A percentile compares a stretch with the other conserved stretches of the same genome.
phyloP scores from a whole-genome alignment of 2,113 vertebrate species.

The Trogon melanurus region DNA sequence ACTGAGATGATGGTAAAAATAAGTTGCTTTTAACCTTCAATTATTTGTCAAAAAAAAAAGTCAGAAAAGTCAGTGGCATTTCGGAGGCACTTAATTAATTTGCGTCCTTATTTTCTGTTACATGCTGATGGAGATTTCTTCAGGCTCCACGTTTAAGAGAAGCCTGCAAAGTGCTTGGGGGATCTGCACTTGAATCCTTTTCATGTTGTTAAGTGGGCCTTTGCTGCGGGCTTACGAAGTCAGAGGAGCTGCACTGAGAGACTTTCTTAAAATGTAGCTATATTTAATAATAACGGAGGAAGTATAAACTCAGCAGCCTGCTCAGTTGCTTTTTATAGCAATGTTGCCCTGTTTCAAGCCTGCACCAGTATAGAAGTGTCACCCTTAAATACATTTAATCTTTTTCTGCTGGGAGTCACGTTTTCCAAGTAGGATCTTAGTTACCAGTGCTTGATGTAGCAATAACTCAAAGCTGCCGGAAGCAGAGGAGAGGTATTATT shows the following conservation, averaged over 20 bases:
- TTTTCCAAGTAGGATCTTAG: background rate
- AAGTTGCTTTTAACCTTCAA: background rate
- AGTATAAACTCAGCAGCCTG: background rate
- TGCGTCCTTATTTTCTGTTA: background rate
- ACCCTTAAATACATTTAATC: background rate
- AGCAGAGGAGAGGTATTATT: background rate
- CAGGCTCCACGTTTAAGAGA: constrained; percentile 19
- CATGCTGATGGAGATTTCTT: background rate
- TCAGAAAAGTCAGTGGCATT: background rate
- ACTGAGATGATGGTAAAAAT: background rate
- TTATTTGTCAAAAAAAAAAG: background rate
- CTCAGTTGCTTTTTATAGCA: constrained; percentile 2
- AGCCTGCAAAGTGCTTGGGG: background rate
- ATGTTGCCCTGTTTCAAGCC: background rate
- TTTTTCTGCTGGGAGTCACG: background rate
- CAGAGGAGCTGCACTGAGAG: background rate
- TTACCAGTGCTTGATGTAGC: background rate
- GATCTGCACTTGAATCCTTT: constrained; percentile 26
- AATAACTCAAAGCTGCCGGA: background rate
- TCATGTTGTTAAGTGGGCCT: background rate
- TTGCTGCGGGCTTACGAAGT: background rate
- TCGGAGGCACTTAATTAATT: background rate
- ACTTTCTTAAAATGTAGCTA: constrained; percentile 15
- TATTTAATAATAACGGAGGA: constrained; percentile 20
- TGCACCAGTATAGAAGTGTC: background rate